Evolutionary conservation across 2,113 vertebrate genomes (phyloP).

Genomic region (Carassius carassius): DNA sequence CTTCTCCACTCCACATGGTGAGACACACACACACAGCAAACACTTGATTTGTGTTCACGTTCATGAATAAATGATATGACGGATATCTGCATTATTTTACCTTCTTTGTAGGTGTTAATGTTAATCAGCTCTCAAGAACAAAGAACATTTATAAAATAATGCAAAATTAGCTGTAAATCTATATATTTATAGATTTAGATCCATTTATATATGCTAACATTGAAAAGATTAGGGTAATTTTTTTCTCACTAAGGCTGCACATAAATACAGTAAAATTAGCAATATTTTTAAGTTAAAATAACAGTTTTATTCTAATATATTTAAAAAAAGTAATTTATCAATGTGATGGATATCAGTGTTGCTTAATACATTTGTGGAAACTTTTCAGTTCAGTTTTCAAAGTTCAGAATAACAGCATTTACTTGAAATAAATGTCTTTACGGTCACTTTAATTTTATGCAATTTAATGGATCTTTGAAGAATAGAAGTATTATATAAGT

Average conservation of each 20-base stretch:
- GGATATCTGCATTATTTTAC: background rate
- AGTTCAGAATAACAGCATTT: background rate
- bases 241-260: too few species aligned
- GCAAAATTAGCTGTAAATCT: background rate
- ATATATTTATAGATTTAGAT: too few species aligned
- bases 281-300: background rate
- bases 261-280: background rate
- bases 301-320: background rate
- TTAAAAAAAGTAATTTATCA: background rate
- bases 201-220: background rate
- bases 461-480: background rate
- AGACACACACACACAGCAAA: conserved; percentile 53
- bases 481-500: background rate
- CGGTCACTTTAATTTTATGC: background rate
- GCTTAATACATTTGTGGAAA: background rate
- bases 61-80: background rate
- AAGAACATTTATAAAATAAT: background rate
- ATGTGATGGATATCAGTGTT: background rate
- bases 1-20: conserved; percentile 86
- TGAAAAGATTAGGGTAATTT: background rate
- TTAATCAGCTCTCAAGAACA: background rate
- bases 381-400: background rate
- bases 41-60: background rate
- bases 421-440: background rate
- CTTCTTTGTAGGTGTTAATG: background rate